A percentile compares a stretch with the other conserved stretches of the same genome.
These are phyloP conservation scores for Leptoteleia sp. DNA, from an alignment of 1,140 invertebrate genomes.

Conservation along the genomic window DNA sequence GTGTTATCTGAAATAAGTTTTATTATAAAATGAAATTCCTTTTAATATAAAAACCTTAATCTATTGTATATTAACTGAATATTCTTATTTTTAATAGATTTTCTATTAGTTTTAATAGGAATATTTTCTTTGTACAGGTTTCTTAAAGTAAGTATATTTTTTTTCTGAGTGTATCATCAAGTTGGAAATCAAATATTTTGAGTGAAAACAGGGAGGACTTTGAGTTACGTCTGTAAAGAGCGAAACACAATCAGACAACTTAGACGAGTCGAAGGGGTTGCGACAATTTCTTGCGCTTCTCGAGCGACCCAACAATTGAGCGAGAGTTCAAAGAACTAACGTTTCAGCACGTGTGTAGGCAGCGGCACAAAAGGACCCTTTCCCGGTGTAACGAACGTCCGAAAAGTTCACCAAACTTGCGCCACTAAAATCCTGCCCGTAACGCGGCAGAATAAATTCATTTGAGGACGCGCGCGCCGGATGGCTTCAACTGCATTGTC, in stretches of 20 bases:
- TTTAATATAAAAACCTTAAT: too few relatives aligned
- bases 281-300: slow-evolving; percentile 23
- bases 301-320: slow-evolving; percentile 21
- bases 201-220: slow-evolving; percentile 7
- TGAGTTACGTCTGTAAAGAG: slow-evolving; percentile 1
- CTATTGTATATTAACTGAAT: too few relatives aligned
- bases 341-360: slow-evolving; percentile 27
- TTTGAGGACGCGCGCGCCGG: neutral
- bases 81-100: too few relatives aligned
- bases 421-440: slow-evolving; percentile 3
- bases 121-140: too few relatives aligned
- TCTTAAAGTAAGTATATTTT: too few relatives aligned
- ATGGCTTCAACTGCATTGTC: too few relatives aligned
- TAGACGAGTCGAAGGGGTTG: slow-evolving; percentile 12
- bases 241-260: slow-evolving; percentile 28
- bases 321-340: slow-evolving; percentile 28
- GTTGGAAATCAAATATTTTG: slow-evolving; percentile 32
- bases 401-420: slow-evolving; percentile 26
- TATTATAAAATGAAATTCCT: too few relatives aligned
- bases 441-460: neutral
- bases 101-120: too few relatives aligned
- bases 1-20: too few relatives aligned
- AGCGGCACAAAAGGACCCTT: slow-evolving; percentile 10
- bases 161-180: too few relatives aligned
- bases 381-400: slow-evolving; percentile 13